Percentiles rank a stretch among this genome's conserved stretches.
phyloP scores from a whole-genome alignment of 2,113 vertebrate genomes.

The Oriolus oriolus region DNA sequence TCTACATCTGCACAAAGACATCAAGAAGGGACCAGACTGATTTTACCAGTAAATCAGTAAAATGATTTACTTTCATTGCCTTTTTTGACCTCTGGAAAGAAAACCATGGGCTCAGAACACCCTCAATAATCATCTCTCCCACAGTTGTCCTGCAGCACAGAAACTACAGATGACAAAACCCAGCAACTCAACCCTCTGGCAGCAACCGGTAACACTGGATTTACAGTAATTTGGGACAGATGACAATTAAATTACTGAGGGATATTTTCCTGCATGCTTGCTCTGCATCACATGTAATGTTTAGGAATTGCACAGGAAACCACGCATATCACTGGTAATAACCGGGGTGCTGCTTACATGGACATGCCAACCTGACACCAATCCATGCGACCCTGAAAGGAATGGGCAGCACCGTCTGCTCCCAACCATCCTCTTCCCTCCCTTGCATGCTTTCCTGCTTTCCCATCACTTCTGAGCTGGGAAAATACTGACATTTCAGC shows the following conservation, averaged over 20 bases:
- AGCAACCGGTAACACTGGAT: background rate
- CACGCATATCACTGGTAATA: background rate
- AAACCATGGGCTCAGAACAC: background rate
- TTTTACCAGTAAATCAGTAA: too few relatives aligned
- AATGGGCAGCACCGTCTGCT: background rate
- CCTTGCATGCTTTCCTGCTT: background rate
- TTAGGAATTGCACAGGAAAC: background rate
- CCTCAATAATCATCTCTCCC: background rate
- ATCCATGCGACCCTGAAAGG: accelerated
- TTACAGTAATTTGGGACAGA: background rate
- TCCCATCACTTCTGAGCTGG: background rate
- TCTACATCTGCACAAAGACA: background rate
- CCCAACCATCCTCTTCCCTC: background rate
- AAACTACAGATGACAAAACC: background rate
- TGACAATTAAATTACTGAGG: background rate
- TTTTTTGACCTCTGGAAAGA: slow-evolving; percentile 26
- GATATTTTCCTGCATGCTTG: background rate
- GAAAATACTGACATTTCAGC: background rate
- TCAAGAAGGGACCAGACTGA: background rate
- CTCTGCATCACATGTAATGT: background rate
- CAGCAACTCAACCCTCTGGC: background rate
- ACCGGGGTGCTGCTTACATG: background rate
- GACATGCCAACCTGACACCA: background rate
- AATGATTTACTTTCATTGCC: slow-evolving; percentile 24
- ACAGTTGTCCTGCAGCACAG: background rate